Percentiles rank a stretch among this genome's conserved stretches.
Evolutionary conservation across 2,113 vertebrate species (phyloP).

Genomic region (Rhinoderma darwinii): DNA sequence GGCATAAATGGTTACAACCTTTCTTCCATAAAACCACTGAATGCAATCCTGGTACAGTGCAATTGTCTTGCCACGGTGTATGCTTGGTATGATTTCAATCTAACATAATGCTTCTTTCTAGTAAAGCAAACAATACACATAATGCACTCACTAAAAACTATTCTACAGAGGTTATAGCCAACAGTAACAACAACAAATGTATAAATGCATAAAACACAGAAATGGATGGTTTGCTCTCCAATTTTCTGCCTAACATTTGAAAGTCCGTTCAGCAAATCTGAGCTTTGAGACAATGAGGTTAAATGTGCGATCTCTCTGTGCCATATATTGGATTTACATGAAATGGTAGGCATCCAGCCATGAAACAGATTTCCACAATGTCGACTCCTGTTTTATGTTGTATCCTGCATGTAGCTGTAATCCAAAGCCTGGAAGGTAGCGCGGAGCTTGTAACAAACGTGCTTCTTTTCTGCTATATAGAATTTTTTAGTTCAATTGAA

Average conservation of each 20-base stretch:
- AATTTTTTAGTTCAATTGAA: not conserved
- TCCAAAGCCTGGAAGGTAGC: not conserved
- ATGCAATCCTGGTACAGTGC: not conserved
- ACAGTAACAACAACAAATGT: not conserved
- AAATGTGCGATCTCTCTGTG: slow-evolving; percentile 4
- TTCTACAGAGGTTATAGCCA: not conserved
- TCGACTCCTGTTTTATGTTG: not conserved
- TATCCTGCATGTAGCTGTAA: not conserved
- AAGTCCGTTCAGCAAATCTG: not conserved
- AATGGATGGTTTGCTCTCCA: not conserved
- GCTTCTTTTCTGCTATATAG: not conserved
- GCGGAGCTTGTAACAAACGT: not conserved
- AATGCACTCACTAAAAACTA: not conserved
- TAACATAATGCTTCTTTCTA: not conserved
- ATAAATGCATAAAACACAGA: not conserved
- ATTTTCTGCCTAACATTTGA: not conserved
- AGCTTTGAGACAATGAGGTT: not conserved
- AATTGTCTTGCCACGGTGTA: not conserved
- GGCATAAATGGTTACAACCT: too few relatives aligned
- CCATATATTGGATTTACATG: slow-evolving; percentile 18
- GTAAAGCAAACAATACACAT: not conserved
- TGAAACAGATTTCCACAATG: slow-evolving; percentile 13
- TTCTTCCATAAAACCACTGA: too few relatives aligned
- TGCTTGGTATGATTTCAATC: not conserved
- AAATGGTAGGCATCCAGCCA: slow-evolving; percentile 17